A percentile compares a stretch with the other conserved stretches of the same genome.
phyloP scores from a whole-genome alignment of 1,140 invertebrate species.

The Colletes gigas region DNA sequence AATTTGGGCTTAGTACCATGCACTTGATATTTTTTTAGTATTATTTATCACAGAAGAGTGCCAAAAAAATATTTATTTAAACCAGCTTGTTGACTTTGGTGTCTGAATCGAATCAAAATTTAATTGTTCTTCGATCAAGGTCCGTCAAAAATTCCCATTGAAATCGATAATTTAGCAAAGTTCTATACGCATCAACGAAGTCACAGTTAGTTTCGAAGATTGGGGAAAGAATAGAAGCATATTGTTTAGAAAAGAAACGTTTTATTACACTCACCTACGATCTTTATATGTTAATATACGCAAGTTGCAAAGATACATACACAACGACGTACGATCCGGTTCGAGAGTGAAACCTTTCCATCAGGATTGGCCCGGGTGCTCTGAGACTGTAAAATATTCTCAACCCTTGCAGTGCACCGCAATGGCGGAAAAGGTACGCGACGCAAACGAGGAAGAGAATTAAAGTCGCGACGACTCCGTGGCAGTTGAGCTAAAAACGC shows the following conservation, averaged over 20 bases:
- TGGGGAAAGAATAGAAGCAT: not conserved
- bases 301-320: slow-evolving; percentile 54
- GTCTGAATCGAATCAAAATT: no score
- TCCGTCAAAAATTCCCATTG: no score
- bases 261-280: slow-evolving; percentile 77
- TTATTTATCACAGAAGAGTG: no score
- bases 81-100: no score
- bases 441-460: slow-evolving; percentile 22
- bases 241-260: slow-evolving; percentile 67
- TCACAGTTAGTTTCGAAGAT: not conserved
- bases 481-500: slow-evolving; percentile 24
- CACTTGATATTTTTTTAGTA: no score
- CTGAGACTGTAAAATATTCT: slow-evolving; percentile 42
- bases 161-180: no score
- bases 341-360: not conserved
- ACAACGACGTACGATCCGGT: slow-evolving; percentile 36
- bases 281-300: slow-evolving; percentile 68
- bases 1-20: no score
- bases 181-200: no score
- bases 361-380: not conserved
- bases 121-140: no score
- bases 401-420: not conserved
- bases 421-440: slow-evolving; percentile 9
- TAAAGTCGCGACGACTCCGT: slow-evolving; percentile 8
- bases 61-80: no score